A percentile compares a stretch with the other conserved stretches of the same genome.
phyloP scores from a whole-genome alignment of 2,113 vertebrate species.

The Phylloscopus trochiloides region DNA sequence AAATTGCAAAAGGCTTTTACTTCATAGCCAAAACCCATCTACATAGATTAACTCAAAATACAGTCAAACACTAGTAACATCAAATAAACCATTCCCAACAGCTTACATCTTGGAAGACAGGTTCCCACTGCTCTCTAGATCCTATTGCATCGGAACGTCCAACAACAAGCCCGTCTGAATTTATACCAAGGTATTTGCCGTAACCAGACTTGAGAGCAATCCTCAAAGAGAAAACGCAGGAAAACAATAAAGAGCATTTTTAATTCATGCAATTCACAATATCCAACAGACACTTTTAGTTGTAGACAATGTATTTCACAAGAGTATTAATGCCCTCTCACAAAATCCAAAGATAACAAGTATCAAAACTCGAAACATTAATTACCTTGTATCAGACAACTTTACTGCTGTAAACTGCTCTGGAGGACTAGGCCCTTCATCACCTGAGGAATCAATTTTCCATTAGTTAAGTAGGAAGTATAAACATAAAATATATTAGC shows the following conservation, averaged over 20 bases:
- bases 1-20: neutral
- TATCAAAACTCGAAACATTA: neutral
- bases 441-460: constrained; percentile 69
- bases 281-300: neutral
- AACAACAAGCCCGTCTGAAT: constrained; percentile 90
- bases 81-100: neutral
- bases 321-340: neutral
- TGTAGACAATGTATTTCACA: neutral
- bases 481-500: neutral
- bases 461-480: neutral
- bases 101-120: constrained; percentile 93
- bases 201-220: constrained; percentile 96
- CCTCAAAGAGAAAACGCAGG: constrained; percentile 64
- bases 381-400: constrained; percentile 90
- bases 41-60: neutral
- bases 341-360: neutral
- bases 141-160: constrained; percentile 95
- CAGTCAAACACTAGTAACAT: neutral
- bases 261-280: neutral
- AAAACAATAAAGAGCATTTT: neutral
- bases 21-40: neutral
- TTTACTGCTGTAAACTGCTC: constrained; percentile 96
- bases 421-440: constrained; percentile 92
- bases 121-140: constrained; percentile 94
- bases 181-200: constrained; percentile 95